Conservation (phyloP, 2,888 invertebrate genomes). For the Pegoplata infirma region DNA sequence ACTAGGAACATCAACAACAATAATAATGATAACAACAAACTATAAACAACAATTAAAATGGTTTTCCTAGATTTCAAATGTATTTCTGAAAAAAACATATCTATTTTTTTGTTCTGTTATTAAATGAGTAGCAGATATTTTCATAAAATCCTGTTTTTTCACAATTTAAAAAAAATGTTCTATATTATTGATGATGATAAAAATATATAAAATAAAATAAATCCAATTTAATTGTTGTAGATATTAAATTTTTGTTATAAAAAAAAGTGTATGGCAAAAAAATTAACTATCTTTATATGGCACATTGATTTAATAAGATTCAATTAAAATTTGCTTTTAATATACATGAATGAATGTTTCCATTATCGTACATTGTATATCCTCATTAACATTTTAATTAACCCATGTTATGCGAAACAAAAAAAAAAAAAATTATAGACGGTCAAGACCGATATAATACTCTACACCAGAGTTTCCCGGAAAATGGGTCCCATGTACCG, state of each 20-base stretch:
- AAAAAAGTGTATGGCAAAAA: too few species aligned
- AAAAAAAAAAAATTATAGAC: too few species aligned
- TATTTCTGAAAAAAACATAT: not conserved
- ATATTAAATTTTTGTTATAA: too few species aligned
- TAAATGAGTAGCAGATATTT: too few species aligned
- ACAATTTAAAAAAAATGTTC: too few species aligned
- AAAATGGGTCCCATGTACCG: too few species aligned
- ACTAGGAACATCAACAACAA: not conserved
- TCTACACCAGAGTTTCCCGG: too few species aligned
- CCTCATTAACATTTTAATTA: not conserved
- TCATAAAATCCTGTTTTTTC: too few species aligned
- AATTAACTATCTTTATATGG: not conserved
- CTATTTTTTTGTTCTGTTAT: not conserved
- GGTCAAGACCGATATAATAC: too few species aligned
- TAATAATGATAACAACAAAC: not conserved
- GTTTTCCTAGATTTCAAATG: slow-evolving; percentile 18
- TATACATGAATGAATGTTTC: not conserved
- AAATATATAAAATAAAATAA: too few species aligned
- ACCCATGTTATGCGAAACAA: not conserved
- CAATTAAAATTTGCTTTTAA: slow-evolving; percentile 1
- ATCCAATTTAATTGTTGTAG: too few species aligned
- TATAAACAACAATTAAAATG: slow-evolving; percentile 18
- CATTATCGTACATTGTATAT: not conserved
- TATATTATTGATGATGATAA: too few species aligned
- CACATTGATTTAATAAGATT: slow-evolving; percentile 24